Base-by-base conservation (phyloP, 2,888 invertebrate genomes). In the Tachystola acroxantha region DNA sequence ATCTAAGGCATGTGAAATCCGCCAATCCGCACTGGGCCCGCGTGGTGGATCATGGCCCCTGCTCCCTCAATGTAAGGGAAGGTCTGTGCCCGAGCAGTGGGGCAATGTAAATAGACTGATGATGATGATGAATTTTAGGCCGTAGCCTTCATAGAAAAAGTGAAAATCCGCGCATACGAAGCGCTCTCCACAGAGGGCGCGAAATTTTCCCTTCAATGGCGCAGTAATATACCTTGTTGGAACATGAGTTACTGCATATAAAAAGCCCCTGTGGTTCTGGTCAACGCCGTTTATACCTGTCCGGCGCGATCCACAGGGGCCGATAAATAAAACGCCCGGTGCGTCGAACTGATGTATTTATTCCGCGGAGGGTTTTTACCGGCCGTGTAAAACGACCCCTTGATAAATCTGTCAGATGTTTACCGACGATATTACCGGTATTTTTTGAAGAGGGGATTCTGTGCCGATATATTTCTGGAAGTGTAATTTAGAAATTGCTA, bases 331-430 rank as follows among this genome's bases (percentile, higher is more conserved):
- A 53, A 53, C n/a, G 44, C 56, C 45, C 42, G 36, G 37, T 49
- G 44, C 44, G 41, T 40, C 50, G 43, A 57, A 44, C 53, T 61
- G 63, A 63, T 58, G 42, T 40, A 46, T 60, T 53, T 60, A 56
- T 64, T 50, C 63, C 57, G 50, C 40, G 10, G 61, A 54, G 64
- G 57, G 51, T 60, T 60, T 64, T 64, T 59, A 59, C 58, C 47
- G 43, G 37, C 46, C 50, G 53, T 53, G 53, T 59, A 55, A 57
- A 62, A 50, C 36, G 52, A 55, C 47, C 61, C 59, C 57, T 57
- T 61, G 67, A 67, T 66, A 64, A 26, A 19, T 34, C 29, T 30
- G 29, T 30, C 34, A 11, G 27, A 19, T 19, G 7, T 10, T 33
- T 26, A 30, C 16, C n/a, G 7, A 16, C 14, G 16, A 30, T 30